Evolutionary conservation across 2,113 vertebrate species (phyloP).

Genomic region (Tautogolabrus adspersus): DNA sequence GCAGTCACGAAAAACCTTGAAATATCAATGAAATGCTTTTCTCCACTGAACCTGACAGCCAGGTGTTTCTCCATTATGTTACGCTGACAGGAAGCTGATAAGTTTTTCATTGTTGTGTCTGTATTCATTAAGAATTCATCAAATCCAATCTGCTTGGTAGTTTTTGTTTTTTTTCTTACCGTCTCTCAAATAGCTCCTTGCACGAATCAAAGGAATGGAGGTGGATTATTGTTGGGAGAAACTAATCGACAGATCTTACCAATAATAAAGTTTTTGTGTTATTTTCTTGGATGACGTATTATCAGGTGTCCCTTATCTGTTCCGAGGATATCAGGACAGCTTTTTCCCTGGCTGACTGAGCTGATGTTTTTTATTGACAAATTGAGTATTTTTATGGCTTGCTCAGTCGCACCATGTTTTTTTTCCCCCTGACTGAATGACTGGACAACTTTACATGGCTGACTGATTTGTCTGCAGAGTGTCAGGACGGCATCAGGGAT

Average conservation of each 20-base stretch:
- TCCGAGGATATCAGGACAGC: not conserved
- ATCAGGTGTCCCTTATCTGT: not conserved
- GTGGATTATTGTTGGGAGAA: no score
- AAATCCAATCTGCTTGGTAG: no score
- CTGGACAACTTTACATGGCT: conserved; percentile 47
- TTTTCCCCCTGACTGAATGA: conserved; percentile 26
- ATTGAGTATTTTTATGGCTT: conserved; percentile 32
- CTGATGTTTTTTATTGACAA: conserved; percentile 23
- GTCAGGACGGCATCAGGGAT: conserved; percentile 49
- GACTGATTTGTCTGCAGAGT: conserved; percentile 52
- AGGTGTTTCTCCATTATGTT: not conserved
- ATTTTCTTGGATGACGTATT: not conserved
- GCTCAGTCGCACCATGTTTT: conserved; percentile 33
- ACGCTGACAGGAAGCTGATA: not conserved
- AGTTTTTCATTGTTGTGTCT: no score
- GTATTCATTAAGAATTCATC: no score
- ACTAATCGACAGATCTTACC: no score
- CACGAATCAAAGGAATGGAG: no score
- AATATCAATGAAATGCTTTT: not conserved
- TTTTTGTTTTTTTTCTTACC: no score
- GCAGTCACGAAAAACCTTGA: not conserved
- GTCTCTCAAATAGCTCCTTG: no score
- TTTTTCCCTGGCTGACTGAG: not conserved
- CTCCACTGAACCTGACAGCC: not conserved
- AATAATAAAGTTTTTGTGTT: no score